These are phyloP conservation scores for Poliocrania exsul DNA, from an alignment of 2,797 vertebrate species.

Conservation along the genomic window DNA sequence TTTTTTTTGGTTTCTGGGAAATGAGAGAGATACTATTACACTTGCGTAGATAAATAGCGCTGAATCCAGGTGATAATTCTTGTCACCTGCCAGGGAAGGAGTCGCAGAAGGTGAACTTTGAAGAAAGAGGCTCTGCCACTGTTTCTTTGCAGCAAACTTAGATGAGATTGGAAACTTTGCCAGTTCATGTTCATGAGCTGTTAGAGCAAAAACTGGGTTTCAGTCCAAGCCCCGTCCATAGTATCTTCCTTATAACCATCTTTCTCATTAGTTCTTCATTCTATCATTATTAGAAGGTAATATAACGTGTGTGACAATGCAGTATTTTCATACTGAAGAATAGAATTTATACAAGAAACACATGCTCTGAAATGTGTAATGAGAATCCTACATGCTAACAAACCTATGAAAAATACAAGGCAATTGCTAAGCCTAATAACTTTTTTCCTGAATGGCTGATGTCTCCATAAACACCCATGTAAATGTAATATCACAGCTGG, in stretches of 20 bases:
- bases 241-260: not conserved
- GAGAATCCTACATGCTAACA: not conserved
- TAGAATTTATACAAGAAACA: not conserved
- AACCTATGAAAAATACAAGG: not conserved
- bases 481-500: not conserved
- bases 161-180: not conserved
- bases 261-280: not conserved
- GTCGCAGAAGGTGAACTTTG: not conserved
- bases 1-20: not conserved
- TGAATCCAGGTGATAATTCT: not conserved
- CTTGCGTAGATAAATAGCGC: not conserved
- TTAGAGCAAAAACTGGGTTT: not conserved
- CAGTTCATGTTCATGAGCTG: not conserved
- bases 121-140: not conserved
- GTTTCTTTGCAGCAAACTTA: not conserved
- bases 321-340: not conserved
- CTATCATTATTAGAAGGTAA: not conserved
- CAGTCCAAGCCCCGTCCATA: not conserved
- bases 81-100: not conserved
- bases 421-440: not conserved
- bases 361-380: not conserved
- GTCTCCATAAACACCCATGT: not conserved
- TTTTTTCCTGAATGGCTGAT: not conserved
- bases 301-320: not conserved
- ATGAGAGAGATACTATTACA: not conserved